Conservation (phyloP, 2,113 vertebrate genomes). For the Lagopus muta region DNA sequence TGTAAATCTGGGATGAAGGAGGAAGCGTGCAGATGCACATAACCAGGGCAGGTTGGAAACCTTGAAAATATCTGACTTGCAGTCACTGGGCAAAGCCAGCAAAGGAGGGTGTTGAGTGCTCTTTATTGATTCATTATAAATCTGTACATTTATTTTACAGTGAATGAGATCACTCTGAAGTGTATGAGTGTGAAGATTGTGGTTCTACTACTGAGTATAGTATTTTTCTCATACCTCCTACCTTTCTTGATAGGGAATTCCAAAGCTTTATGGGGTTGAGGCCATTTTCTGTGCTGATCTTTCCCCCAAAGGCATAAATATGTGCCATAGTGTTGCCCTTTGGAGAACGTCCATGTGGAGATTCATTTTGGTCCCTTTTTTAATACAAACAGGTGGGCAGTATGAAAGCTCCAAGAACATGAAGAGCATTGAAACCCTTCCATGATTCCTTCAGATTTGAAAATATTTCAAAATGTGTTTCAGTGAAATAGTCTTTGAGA, state of each 20-base stretch:
- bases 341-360: not conserved
- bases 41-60: not conserved
- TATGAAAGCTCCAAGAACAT: conserved; percentile 79
- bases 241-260: not conserved
- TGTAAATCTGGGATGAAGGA: not conserved
- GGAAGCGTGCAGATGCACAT: not conserved
- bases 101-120: not conserved
- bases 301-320: not conserved
- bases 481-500: not conserved
- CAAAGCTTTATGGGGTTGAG: not conserved
- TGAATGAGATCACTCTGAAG: not conserved
- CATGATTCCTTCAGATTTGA: conserved; percentile 79
- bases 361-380: not conserved
- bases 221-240: not conserved
- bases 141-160: not conserved
- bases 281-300: not conserved
- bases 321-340: not conserved
- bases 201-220: not conserved
- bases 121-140: not conserved
- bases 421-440: conserved; percentile 75
- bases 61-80: not conserved
- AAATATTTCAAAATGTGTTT: conserved; percentile 65
- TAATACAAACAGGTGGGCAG: conserved; percentile 18
- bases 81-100: not conserved
- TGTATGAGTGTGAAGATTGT: not conserved